These are phyloP conservation scores for Helarctos malayanus DNA, from an alignment of 2,797 vertebrate genomes.

Conservation along the genomic window DNA sequence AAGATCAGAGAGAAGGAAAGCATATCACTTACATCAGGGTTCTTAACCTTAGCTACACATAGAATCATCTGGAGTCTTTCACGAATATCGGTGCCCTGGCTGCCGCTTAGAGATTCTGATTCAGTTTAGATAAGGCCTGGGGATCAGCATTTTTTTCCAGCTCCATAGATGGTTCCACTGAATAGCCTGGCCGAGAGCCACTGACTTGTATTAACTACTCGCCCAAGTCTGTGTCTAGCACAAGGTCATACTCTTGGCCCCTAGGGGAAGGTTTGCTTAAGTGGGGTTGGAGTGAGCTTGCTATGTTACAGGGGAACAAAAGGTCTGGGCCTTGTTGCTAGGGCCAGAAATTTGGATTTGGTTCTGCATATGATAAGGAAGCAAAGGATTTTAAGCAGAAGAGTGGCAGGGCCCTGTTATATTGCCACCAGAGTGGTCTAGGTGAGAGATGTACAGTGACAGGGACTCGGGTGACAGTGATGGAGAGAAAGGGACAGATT, in stretches of 20 bases:
- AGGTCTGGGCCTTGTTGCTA: neutral
- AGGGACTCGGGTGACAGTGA: neutral
- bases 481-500: neutral
- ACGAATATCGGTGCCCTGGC: neutral
- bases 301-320: neutral
- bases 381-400: neutral
- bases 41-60: neutral
- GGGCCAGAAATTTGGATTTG: neutral
- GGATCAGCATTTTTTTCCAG: neutral
- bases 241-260: neutral
- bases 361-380: neutral
- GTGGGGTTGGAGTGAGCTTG: neutral
- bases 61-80: neutral
- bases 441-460: neutral
- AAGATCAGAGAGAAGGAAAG: neutral
- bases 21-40: neutral
- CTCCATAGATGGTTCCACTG: neutral
- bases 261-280: neutral
- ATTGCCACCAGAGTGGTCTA: neutral
- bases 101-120: neutral
- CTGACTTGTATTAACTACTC: neutral
- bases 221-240: neutral
- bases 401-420: neutral
- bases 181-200: neutral
- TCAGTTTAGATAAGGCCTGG: neutral